Conservation (phyloP, 1,140 invertebrate genomes). For the Brachionus calyciflorus region DNA sequence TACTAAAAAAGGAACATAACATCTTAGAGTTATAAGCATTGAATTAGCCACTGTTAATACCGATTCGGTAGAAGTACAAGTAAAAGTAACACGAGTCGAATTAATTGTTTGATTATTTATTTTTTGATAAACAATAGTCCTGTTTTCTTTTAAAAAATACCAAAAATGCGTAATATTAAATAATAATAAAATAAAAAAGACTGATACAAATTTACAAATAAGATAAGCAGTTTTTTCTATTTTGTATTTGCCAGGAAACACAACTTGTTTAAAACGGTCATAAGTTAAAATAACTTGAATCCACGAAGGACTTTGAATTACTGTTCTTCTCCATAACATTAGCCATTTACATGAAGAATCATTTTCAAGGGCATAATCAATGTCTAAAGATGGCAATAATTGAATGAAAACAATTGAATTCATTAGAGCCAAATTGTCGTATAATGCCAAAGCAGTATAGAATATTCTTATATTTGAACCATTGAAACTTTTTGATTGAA, state of each 20-base stretch:
- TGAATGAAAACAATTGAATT: constrained; percentile 1
- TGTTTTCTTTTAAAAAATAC: neutral
- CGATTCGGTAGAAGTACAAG: too few species aligned
- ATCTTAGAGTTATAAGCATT: too few species aligned
- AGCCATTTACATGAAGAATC: neutral
- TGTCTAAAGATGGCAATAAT: neutral
- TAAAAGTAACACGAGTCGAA: too few species aligned
- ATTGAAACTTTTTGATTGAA: constrained; percentile 1
- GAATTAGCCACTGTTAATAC: too few species aligned
- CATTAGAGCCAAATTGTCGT: neutral
- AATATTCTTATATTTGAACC: neutral
- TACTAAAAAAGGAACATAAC: too few species aligned
- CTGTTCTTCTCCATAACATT: neutral
- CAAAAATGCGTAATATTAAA: constrained; percentile 2
- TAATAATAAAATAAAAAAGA: neutral
- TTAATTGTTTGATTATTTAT: too few species aligned
- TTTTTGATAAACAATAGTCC: too few species aligned
- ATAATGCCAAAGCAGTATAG: neutral
- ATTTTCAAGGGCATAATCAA: neutral
- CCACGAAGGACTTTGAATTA: constrained; percentile 33
- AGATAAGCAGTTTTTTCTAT: neutral
- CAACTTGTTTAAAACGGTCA: neutral
- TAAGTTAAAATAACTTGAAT: constrained; percentile 17
- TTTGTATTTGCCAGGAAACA: neutral
- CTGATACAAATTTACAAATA: neutral